phyloP scores from a whole-genome alignment of 2,113 vertebrate species.

The Lutjanus erythropterus region DNA sequence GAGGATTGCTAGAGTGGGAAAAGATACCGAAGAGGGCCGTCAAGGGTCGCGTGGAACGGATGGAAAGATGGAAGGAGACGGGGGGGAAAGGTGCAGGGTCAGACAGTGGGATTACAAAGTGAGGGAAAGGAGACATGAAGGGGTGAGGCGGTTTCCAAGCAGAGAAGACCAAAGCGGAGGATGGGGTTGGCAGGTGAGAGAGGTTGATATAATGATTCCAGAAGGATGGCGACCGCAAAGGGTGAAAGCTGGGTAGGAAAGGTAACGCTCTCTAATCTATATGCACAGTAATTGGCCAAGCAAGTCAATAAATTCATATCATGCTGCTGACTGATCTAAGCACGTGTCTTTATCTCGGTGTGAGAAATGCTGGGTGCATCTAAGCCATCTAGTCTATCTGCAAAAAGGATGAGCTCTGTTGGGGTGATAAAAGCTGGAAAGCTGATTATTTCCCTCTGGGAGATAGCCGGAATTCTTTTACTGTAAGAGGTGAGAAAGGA shows the following conservation, averaged over 20 bases:
- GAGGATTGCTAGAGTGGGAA: background rate
- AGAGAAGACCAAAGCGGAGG: constrained; percentile 12
- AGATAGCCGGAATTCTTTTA: constrained; percentile 42
- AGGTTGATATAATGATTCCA: constrained; percentile 29
- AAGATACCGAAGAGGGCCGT: constrained; percentile 11
- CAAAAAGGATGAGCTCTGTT: constrained; percentile 49
- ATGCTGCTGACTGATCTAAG: constrained; percentile 18
- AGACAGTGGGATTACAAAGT: constrained; percentile 53
- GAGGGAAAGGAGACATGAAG: constrained; percentile 8
- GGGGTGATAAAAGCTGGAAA: constrained; percentile 58
- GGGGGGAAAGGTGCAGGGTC: constrained; percentile 39
- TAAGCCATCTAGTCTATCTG: constrained; percentile 35
- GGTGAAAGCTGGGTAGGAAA: constrained; percentile 8
- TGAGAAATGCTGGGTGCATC: constrained; percentile 30
- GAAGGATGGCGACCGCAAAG: constrained; percentile 13
- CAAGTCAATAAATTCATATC: constrained; percentile 52
- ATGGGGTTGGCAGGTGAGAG: background rate
- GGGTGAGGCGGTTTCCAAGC: constrained; percentile 14
- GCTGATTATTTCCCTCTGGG: constrained; percentile 56
- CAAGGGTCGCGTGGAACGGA: constrained; percentile 3
- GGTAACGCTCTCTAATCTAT: constrained; percentile 22
- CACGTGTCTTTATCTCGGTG: constrained; percentile 25
- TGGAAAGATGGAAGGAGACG: background rate
- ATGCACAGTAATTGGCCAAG: constrained; percentile 44
- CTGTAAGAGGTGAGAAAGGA: constrained; percentile 51